phyloP scores from a whole-genome alignment of 2,113 vertebrate genomes.

The Australoheros scitulus region DNA sequence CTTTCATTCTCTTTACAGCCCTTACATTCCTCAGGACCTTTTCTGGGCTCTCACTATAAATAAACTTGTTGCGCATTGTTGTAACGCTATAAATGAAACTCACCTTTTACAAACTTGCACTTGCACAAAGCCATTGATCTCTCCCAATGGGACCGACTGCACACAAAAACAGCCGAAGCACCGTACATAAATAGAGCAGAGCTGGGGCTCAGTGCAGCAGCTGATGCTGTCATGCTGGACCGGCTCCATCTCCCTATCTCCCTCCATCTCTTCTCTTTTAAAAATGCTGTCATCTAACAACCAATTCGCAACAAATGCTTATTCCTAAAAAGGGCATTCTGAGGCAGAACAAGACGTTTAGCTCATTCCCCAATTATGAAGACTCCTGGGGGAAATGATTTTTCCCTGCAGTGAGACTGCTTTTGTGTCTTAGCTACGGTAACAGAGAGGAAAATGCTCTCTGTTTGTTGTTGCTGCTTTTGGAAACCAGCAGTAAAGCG shows the following conservation, averaged over 20 bases:
- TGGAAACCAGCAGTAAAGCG: slow-evolving; percentile 13
- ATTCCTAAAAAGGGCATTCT: slow-evolving; percentile 79
- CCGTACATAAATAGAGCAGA: slow-evolving; percentile 56
- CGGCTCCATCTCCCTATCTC: slow-evolving; percentile 27
- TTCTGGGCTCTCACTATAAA: neutral
- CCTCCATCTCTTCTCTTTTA: slow-evolving; percentile 45
- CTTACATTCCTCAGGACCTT: neutral
- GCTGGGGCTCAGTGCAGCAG: slow-evolving; percentile 34
- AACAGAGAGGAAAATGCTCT: slow-evolving; percentile 61
- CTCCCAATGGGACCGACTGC: slow-evolving; percentile 42
- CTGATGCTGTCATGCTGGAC: slow-evolving; percentile 59
- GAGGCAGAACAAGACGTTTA: slow-evolving; percentile 52
- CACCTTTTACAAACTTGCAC: slow-evolving; percentile 53
- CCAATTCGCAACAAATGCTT: slow-evolving; percentile 69
- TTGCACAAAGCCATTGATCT: slow-evolving; percentile 60
- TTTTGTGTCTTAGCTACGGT: slow-evolving; percentile 33
- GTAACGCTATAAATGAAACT: slow-evolving; percentile 50
- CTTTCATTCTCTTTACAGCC: neutral
- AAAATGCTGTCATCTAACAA: slow-evolving; percentile 70
- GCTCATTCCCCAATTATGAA: slow-evolving; percentile 73
- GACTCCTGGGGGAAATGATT: slow-evolving; percentile 48
- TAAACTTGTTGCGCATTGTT: neutral
- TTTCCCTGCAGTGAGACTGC: slow-evolving; percentile 38
- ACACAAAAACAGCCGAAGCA: slow-evolving; percentile 55
- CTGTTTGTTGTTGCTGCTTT: slow-evolving; percentile 38